Evolutionary conservation across 1,140 invertebrate genomes (phyloP), one percentile per base, ranked within the genome.

Genomic region (Cataglyphis hispanica): DNA sequence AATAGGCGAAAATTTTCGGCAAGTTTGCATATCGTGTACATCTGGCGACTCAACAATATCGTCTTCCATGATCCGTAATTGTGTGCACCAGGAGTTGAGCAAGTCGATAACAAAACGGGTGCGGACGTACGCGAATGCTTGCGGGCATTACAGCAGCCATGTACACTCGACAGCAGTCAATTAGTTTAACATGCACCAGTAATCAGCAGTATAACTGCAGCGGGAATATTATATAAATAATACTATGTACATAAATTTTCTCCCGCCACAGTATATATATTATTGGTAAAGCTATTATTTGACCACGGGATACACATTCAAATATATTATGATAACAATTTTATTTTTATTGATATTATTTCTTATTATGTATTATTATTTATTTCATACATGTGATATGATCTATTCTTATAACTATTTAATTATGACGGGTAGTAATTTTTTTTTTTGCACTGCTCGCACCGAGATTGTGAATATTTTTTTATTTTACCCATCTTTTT

Each of bases 41-140:
- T 31, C 19, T 72, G 34, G 34, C 7, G n/a, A 61, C n/a, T 74
- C 67, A 46, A 3, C 69, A 13, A 46, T 74, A 74, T 43, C 13
- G 19, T 60, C 22, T 74, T 61, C 46, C 40, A 37, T 60, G 46
- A 60, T 83, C 56, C 22, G 37, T 34, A 83, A 74, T 64, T 64
- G 75, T 46, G 19, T 60, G 8, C 7, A 60, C 19, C 25, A 46
- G 37, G 40, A 43, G 53, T 60, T 74, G 31, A 72, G 25, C 78
- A 74, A 60, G 67, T 74, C 69, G 67, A 83, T 83, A 74, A 80
- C 66, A 81, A 81, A 81, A 81, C 13, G 37, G n/a, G 13, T 27
- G 46, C 46, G 64, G 50, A 66, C n/a, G 34, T 70, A 31, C 37
- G 50, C 19, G 77, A 27, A 58, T 58, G 19, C 50, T 25, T 56